Percentiles rank a stretch among this genome's conserved stretches.
Conservation (phyloP, 2,797 vertebrate genomes). For the Echeneis naucrates region DNA sequence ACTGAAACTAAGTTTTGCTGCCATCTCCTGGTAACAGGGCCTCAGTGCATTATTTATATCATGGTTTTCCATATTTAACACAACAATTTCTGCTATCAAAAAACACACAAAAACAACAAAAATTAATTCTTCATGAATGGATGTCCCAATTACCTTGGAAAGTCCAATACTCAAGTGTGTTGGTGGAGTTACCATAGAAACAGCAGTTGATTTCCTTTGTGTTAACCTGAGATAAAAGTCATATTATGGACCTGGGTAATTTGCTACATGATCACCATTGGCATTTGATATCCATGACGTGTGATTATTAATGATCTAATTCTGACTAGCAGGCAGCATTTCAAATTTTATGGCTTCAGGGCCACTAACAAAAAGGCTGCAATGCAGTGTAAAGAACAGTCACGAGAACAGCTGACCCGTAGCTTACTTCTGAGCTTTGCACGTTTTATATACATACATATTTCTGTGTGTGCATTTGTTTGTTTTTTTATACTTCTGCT, state of each 20-base stretch:
- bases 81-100: neutral
- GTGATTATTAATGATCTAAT: neutral
- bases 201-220: neutral
- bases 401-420: conserved; percentile 14
- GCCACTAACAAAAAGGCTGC: conserved; percentile 8
- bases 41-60: conserved; percentile 39
- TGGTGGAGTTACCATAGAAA: conserved; percentile 19
- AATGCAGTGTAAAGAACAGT: conserved; percentile 8
- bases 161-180: neutral
- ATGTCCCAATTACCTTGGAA: neutral
- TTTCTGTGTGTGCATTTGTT: too few relatives aligned
- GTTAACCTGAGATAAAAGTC: neutral
- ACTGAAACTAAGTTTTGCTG: conserved; percentile 56
- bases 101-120: neutral
- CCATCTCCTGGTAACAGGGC: conserved; percentile 70
- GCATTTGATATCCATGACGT: conserved; percentile 1
- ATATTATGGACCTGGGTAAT: neutral
- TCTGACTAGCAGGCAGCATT: neutral
- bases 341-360: conserved; percentile 12
- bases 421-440: conserved; percentile 41
- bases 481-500: conserved; percentile 30
- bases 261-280: neutral
- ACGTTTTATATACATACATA: conserved; percentile 9
- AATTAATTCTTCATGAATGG: neutral
- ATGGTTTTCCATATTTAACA: neutral